Evolutionary conservation across 1,140 invertebrate species (phyloP), one percentile per base, ranked within the genome.

Genomic region (Charaxes varanes): DNA sequence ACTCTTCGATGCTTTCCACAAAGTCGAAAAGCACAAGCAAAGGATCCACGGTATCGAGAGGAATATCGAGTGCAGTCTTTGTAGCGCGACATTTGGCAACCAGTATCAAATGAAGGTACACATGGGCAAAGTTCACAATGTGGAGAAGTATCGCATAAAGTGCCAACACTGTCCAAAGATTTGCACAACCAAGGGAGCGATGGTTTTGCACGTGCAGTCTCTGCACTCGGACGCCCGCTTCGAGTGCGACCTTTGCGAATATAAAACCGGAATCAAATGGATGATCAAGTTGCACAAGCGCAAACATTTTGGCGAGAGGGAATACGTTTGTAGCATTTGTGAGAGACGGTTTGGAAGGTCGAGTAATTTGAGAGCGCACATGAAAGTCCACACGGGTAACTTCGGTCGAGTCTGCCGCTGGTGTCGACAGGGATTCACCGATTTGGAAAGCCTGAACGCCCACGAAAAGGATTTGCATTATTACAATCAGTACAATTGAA

Each of bases 101-200:
- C 33, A 44, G 2, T 71, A 74, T 15, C 61, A 56, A 32, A 6
- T 69, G 0, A 74, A 69, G 47, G 70, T 72, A 0, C 70, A 74
- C 32, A 55, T 71, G 58, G 68, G 68, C 0, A 72, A 68, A 12
- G 50, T 57, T 17, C 71, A 76, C 32, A 70, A 70, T 14, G 68
- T 72, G 0, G 67, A 58, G 11, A 65, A 74, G 19, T 74, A 67
- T 33, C 37, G 43, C 2, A 64, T 72, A 3, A 58, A 67, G 33
- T 74, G 67, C 27, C 54, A 67, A 4, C 33, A 58, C 10, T 72
- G 67, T 17, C 46, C 61, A 0, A 70, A 72, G 36, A 44, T 76
- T 7, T 67, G 59, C 21, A 62, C 49, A 0, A 70, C 63, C 0
- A 67, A 66, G 48, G 64, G 66, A 0, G 70, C 67, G 0, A 61